Conservation (phyloP, 2,113 vertebrate species). For the Tragelaphus buxtoni region DNA sequence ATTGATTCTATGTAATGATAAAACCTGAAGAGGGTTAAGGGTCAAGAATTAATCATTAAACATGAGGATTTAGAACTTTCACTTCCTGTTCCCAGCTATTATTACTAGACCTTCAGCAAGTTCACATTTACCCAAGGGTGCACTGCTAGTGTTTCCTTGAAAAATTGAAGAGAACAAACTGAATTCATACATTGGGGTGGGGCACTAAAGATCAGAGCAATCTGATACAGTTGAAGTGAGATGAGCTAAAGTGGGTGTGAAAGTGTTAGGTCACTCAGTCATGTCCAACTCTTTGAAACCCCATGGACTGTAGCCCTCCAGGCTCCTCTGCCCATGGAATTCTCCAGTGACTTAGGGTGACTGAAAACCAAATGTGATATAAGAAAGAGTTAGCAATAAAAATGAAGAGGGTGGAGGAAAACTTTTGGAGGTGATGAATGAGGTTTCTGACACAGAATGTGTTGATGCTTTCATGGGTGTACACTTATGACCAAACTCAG, state of each 20-base stretch:
- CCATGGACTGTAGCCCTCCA: background rate
- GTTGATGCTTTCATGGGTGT: background rate
- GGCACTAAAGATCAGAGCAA: background rate
- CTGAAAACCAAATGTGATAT: background rate
- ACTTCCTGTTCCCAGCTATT: background rate
- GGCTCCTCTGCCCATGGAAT: background rate
- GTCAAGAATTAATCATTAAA: background rate
- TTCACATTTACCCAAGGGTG: background rate
- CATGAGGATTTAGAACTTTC: background rate
- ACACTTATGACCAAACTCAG: background rate
- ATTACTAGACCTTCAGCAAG: background rate
- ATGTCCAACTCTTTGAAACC: rapidly evolving
- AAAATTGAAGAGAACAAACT: background rate
- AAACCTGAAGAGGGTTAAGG: background rate
- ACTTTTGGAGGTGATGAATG: background rate
- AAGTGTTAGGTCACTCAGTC: background rate
- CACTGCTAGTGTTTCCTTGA: background rate
- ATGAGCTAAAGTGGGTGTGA: background rate
- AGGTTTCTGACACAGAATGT: background rate
- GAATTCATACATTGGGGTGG: background rate
- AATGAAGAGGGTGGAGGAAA: background rate
- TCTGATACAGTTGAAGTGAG: background rate
- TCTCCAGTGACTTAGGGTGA: background rate
- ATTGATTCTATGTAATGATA: background rate
- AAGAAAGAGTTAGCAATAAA: background rate